Conservation (phyloP, 1,140 invertebrate species). For the Drosophila sucinea region DNA sequence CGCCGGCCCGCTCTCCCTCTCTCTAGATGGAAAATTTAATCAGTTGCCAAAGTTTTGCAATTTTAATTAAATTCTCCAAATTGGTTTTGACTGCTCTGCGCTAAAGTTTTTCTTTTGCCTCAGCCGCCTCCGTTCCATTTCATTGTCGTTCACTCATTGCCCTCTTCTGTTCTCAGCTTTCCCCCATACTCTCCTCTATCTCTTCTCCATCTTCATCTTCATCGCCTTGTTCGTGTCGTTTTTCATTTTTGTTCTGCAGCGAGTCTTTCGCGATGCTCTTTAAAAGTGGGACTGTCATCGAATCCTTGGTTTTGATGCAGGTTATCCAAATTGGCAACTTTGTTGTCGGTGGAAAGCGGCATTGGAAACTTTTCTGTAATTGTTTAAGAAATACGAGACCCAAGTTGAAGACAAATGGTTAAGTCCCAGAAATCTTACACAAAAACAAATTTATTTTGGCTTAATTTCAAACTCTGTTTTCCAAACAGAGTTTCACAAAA, state of each 20-base stretch:
- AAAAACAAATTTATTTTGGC: no score
- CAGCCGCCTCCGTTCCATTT: slow-evolving; percentile 22
- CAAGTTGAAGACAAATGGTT: slow-evolving; percentile 28
- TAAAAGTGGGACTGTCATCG: slow-evolving; percentile 37
- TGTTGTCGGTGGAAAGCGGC: slow-evolving; percentile 68
- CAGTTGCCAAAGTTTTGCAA: slow-evolving; percentile 82
- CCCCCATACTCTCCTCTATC: slow-evolving; percentile 8
- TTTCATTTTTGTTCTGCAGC: slow-evolving; percentile 35
- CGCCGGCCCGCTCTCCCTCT: slow-evolving; percentile 17
- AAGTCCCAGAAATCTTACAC: no score
- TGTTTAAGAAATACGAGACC: slow-evolving; percentile 68
- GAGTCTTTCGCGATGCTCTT: neutral
- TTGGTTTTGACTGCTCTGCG: slow-evolving; percentile 80
- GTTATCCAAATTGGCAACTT: slow-evolving; percentile 80
- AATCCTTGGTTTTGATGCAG: slow-evolving; percentile 58
- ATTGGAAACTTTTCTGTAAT: slow-evolving; percentile 58
- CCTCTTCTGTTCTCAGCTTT: slow-evolving; percentile 22
- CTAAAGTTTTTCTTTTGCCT: slow-evolving; percentile 73
- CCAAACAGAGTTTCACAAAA: no score
- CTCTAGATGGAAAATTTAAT: slow-evolving; percentile 75
- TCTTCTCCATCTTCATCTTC: neutral
- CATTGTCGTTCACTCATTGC: slow-evolving; percentile 57
- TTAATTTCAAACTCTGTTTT: no score
- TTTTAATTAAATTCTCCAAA: slow-evolving; percentile 83
- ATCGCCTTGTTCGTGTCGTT: slow-evolving; percentile 24